Evolutionary conservation across 2,797 vertebrate species (phyloP), one percentile per base, ranked within the genome.

Genomic region (Acrocephalus scirpaceus): DNA sequence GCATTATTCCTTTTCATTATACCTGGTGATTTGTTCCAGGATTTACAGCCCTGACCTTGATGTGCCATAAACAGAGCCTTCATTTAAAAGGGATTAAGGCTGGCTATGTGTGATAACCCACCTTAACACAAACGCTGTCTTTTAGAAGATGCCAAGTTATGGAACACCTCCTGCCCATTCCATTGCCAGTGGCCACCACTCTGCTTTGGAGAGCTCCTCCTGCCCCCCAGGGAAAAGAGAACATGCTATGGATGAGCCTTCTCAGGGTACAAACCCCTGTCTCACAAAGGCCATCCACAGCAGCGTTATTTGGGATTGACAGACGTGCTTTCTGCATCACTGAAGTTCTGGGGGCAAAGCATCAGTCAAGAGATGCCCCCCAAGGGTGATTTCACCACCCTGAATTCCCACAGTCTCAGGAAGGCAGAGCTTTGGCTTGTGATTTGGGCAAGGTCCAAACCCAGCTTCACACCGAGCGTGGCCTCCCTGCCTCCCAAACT

Each of bases 1-100:
- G 36, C 91, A 58, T 88, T 72, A 69, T 75, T 96, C 61, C 86
- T 92, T 95, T 91, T 92, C 93, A 92, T 95, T 91, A 94, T 91
- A 85, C 62, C 67, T 90, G 81, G 91, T 93, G 88, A 91, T 96
- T 94, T 95, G 69, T 94, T 93, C 85, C 11, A n/a, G 91, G 69
- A 85, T 85, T 93, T 93, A 72, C 57, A 89, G 80, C 69, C 75
- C 66, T 74, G 91, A 92, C 86, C 91, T 94, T 93, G 84, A 88
- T 95, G 75, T 25, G 56, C 81, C 69, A 44, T 70, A 91, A 94
- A 91, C 78, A 86, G 71, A 79, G 56, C 79, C 58, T 92, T 96
- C 76, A 91, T 97, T 97, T 95, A 80, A 71, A 87, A 92, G 45
- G 64, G 86, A 95, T 94, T 94, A 88, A 44, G 78, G 71, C 50